These are phyloP conservation scores for Epizoanthus ramosus DNA, from an alignment of 92 coral and sea anemone species.

Conservation along the genomic window DNA sequence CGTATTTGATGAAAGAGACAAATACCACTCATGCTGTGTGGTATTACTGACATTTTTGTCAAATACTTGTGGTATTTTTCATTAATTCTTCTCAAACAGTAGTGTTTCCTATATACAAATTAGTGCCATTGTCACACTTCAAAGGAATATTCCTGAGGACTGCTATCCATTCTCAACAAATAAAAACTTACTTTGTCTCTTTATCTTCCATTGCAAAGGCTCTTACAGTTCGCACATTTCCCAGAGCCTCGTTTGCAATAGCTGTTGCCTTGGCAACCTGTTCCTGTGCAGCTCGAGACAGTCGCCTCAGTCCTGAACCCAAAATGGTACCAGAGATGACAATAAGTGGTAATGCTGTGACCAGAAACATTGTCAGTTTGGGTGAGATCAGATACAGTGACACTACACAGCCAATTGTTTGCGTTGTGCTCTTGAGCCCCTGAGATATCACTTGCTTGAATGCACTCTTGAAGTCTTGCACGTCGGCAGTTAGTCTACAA, in stretches of 20 bases:
- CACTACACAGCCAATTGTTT: constrained; percentile 89
- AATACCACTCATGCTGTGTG: too few species aligned
- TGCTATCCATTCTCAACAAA: not conserved
- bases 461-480: constrained; percentile 97
- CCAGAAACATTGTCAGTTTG: constrained; percentile 76
- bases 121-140: not conserved
- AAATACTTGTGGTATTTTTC: too few species aligned
- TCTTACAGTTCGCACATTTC: constrained; percentile 95
- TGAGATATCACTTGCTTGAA: constrained; percentile 96
- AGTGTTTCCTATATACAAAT: too few species aligned
- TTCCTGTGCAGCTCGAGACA: constrained; percentile 92
- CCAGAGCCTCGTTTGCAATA: constrained; percentile 95
- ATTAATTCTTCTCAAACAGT: too few species aligned
- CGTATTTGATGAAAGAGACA: too few species aligned
- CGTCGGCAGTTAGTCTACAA: constrained; percentile 85
- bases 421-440: constrained; percentile 92
- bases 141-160: not conserved
- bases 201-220: constrained; percentile 99
- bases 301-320: constrained; percentile 86
- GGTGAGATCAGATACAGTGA: constrained; percentile 91
- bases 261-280: constrained; percentile 98
- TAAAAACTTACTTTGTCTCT: constrained; percentile 74
- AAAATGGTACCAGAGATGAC: constrained; percentile 82
- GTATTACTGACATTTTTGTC: too few species aligned
- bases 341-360: constrained; percentile 72